Conservation (phyloP, 2,888 invertebrate species). For the Hypena proboscidalis region DNA sequence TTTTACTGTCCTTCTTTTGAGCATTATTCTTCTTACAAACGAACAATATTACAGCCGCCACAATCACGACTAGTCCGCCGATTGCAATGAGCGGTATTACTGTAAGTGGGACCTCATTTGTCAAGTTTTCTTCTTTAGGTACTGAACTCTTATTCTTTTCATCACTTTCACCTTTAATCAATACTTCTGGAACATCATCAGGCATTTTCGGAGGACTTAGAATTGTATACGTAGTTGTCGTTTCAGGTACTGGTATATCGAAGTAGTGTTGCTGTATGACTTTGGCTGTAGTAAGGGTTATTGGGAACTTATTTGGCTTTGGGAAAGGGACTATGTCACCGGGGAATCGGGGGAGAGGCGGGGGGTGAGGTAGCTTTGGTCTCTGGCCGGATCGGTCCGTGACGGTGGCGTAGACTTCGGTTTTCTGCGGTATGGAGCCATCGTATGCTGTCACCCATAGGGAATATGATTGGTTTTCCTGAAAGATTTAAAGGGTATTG, state of each 20-base stretch:
- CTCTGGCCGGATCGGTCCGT: constrained; percentile 64
- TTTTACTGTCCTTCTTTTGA: constrained; percentile 87
- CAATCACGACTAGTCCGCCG: constrained; percentile 88
- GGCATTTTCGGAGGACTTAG: constrained; percentile 56
- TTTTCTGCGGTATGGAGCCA: constrained; percentile 72
- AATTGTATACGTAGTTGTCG: constrained; percentile 52
- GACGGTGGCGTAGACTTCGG: constrained; percentile 72
- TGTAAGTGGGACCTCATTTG: constrained; percentile 86
- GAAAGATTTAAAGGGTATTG: constrained; percentile 32
- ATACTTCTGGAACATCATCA: constrained; percentile 56
- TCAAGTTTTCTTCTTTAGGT: constrained; percentile 67
- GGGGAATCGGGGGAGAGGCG: constrained; percentile 54
- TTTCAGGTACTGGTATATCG: constrained; percentile 67
- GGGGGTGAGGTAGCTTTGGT: constrained; percentile 64
- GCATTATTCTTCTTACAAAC: constrained; percentile 89
- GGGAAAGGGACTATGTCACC: constrained; percentile 37
- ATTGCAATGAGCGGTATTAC: constrained; percentile 90
- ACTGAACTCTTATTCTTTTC: constrained; percentile 55
- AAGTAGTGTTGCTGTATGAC: constrained; percentile 50
- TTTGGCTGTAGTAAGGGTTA: constrained; percentile 64
- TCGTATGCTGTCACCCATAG: constrained; percentile 76
- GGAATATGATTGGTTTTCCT: constrained; percentile 76
- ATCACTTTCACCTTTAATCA: constrained; percentile 47
- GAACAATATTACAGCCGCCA: constrained; percentile 88
- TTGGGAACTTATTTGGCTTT: constrained; percentile 52